Base-by-base conservation (phyloP, 2,113 vertebrate species). In the Brienomyrus longianalis region DNA sequence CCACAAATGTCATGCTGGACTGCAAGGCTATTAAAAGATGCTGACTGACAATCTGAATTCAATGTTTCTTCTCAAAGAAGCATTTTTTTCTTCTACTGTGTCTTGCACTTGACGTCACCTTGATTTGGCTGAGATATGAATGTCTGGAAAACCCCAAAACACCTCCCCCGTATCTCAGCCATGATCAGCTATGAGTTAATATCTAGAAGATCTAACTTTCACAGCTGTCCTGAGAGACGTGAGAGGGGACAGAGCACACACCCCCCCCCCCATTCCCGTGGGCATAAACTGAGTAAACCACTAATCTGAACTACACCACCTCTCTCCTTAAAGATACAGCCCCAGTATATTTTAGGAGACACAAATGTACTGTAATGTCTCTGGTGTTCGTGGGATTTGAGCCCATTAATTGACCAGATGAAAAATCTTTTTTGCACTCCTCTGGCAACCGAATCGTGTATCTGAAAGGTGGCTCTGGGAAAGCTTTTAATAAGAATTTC, bases 91-190 rank as follows among this genome's bases (percentile, higher is more conserved):
- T 10, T 11, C 27, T 11, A 9, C n/a, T 13, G n/a, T 87, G 45
- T 86, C 89, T 94, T 94, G 94, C 93, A 94, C 93, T 56, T 48
- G 39, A 45, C 54, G n/a, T 94, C 80, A 92, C 91, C 90, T 90
- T 86, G 47, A 51, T 48, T 27, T 50, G 83, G 48, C 83, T 31
- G n/a, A 51, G 45, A 50, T 15, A 45, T 15, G 21, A 85, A 48
- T 10, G 7, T 51, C 8, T 51, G 83, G 83, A 86, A 86, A 51
- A 15, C n/a, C 83, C 83, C 83, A 50, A 9, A 85, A 48, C 13
- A 21, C n/a, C 9, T 27, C 47, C 83, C 10, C 23, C 11, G 2
- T 17, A 23, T 3, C 47, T 50, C 45, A 85, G 83, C 83, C 51
- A 50, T 31, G n/a, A 51, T 50, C 45, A 85, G 83, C 83, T 85